phyloP scores from a whole-genome alignment of 2,888 invertebrate genomes.

The Caenorhabditis sinica region DNA sequence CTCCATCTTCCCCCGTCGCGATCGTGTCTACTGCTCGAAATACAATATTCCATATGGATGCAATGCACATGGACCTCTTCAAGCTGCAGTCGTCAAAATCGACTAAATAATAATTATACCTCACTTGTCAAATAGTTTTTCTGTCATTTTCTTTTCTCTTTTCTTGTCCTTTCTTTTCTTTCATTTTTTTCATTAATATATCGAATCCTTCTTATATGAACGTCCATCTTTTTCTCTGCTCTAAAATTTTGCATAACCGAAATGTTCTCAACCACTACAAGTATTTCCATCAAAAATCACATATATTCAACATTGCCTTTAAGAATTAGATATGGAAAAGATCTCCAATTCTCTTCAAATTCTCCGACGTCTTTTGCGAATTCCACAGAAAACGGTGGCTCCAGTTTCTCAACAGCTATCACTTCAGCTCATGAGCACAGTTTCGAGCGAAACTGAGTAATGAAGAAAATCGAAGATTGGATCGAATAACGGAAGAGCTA shows the following conservation, averaged over 20 bases:
- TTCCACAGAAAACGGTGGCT: conserved; percentile 42
- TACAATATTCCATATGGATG: conserved; percentile 20
- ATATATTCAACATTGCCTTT: too few relatives aligned
- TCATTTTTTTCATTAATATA: too few relatives aligned
- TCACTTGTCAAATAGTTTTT: background rate
- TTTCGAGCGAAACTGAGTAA: background rate
- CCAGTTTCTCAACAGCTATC: conserved; percentile 29
- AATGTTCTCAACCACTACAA: too few relatives aligned
- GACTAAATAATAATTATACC: conserved; percentile 14
- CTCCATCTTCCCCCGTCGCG: conserved; percentile 26
- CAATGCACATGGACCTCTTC: background rate
- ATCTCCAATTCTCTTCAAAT: conserved; percentile 15
- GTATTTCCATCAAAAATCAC: too few relatives aligned
- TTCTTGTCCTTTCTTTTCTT: too few relatives aligned
- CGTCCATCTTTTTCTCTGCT: too few relatives aligned
- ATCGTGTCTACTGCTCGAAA: conserved; percentile 24
- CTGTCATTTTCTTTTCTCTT: background rate
- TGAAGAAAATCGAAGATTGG: conserved; percentile 6
- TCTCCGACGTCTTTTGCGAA: background rate
- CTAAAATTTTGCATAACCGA: too few relatives aligned
- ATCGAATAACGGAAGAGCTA: conserved; percentile 28
- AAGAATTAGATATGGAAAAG: conserved; percentile 21
- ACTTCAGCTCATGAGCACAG: conserved; percentile 6
- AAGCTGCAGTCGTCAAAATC: background rate
- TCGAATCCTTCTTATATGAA: background rate